phyloP scores from a whole-genome alignment of 2,113 vertebrate genomes.

The Hippocampus abdominalis region DNA sequence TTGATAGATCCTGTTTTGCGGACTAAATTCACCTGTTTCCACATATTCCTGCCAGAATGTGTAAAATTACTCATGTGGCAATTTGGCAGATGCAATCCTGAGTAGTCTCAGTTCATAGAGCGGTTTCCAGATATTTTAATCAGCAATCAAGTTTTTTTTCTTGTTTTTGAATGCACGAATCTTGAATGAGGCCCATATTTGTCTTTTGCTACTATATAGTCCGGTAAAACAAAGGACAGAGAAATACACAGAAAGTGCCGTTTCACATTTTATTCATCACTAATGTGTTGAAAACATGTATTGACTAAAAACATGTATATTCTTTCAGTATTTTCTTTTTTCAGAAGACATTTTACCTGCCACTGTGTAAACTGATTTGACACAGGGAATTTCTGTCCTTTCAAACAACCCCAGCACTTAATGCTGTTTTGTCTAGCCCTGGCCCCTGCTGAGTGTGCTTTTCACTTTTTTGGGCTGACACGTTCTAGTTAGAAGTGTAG shows the following conservation, averaged over 20 bases:
- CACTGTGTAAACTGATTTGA: constrained; percentile 55
- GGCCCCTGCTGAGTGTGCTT: constrained; percentile 37
- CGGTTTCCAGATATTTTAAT: background rate
- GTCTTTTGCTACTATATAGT: background rate
- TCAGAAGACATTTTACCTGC: constrained; percentile 20
- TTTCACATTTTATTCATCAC: constrained; percentile 16
- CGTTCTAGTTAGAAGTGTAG: constrained; percentile 12
- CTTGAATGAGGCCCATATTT: background rate
- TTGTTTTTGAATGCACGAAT: background rate
- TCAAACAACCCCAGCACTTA: constrained; percentile 61
- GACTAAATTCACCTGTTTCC: too few species aligned
- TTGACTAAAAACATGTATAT: background rate
- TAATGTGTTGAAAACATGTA: background rate
- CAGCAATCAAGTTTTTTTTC: background rate
- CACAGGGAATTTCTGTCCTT: constrained; percentile 48
- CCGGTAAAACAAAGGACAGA: constrained; percentile 1
- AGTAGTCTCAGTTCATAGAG: background rate
- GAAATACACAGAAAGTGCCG: constrained; percentile 2
- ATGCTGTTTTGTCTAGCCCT: constrained; percentile 59
- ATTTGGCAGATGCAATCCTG: background rate
- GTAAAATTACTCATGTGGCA: too few species aligned
- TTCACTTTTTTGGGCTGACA: background rate
- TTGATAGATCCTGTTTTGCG: too few species aligned
- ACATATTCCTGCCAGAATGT: too few species aligned
- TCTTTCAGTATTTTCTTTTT: constrained; percentile 42